phyloP scores from a whole-genome alignment of 2,888 invertebrate species.

The Drosophila neoperkinsi region DNA sequence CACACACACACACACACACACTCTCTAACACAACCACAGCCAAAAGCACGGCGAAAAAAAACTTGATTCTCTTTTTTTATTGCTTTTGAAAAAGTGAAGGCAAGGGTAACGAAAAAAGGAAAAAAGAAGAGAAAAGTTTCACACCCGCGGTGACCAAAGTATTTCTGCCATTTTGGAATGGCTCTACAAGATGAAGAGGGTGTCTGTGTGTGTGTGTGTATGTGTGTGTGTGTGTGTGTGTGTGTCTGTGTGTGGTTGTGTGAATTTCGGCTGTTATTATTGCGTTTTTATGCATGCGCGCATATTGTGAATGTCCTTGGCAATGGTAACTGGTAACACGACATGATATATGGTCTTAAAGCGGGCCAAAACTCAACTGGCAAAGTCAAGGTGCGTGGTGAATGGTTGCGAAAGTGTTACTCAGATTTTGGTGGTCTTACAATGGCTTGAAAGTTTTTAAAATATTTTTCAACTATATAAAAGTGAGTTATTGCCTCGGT shows the following conservation, averaged over 20 bases:
- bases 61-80: conserved; percentile 24
- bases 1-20: conserved; percentile 15
- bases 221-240: background rate
- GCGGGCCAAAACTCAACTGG: conserved; percentile 45
- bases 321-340: conserved; percentile 61
- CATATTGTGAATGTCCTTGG: conserved; percentile 81
- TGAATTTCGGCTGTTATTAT: conserved; percentile 66
- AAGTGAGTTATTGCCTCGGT: conserved; percentile 60
- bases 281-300: conserved; percentile 79
- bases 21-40: conserved; percentile 12
- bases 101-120: conserved; percentile 33
- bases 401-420: conserved; percentile 25
- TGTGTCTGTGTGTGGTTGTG: conserved; percentile 10
- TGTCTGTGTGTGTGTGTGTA: conserved; percentile 1
- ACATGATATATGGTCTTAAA: conserved; percentile 76
- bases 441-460: conserved; percentile 66
- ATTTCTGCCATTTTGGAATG: conserved; percentile 51
- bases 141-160: conserved; percentile 75
- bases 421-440: conserved; percentile 35
- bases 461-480: conserved; percentile 63
- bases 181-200: background rate
- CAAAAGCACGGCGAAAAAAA: conserved; percentile 21
- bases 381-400: background rate
- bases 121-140: conserved; percentile 52
- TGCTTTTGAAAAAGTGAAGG: conserved; percentile 35